Base-by-base conservation (phyloP, 2,113 vertebrate genomes). In the Macrotus californicus region DNA sequence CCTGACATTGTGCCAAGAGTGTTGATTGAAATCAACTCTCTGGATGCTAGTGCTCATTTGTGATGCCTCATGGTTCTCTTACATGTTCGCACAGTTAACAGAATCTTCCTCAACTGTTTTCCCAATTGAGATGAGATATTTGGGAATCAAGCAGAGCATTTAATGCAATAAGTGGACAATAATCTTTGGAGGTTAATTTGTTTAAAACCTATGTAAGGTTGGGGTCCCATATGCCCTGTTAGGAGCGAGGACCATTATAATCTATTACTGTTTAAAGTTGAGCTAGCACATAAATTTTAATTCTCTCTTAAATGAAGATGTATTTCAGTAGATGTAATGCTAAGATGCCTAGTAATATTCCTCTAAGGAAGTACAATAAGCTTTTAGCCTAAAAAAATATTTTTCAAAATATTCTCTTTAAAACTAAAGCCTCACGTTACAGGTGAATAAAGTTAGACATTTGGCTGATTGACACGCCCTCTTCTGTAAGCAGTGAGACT, bases 181-280 rank as follows among this genome's bases (percentile, higher is more conserved):
- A 94, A 97, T 97, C 94, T 97, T 97, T 77, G 90, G 97, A 97
- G 96, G 95, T 96, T 97, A 96, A 96, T 97, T 97, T 97, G 94
- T 93, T 97, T 97, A 96, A 96, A 95, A 95, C 72, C 92, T 92
- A 36, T 95, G 92, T 95, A 94, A 93, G 92, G 93, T 95, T 94
- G 91, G 97, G 97, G 93, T 96, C 97, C 94, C 96, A 70, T 83
- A 95, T 93, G 97, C 91, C 94, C 96, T 67, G 72, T 97, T 94
- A 97, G 93, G 69, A 95, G 88, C 94, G 48, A 94, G 77, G 46
- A 96, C 92, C 96, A 96, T 97, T 96, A 96, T 96, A 95, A 97
- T 97, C 95, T 94, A 96, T 96, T 95, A 95, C 96, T 96, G 77
- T 96, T 96, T 95, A 93, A 97, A 96, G 94, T 96, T 96, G 95